phyloP scores from a whole-genome alignment of 1,140 invertebrate genomes.

The Ceratina calcarata region DNA sequence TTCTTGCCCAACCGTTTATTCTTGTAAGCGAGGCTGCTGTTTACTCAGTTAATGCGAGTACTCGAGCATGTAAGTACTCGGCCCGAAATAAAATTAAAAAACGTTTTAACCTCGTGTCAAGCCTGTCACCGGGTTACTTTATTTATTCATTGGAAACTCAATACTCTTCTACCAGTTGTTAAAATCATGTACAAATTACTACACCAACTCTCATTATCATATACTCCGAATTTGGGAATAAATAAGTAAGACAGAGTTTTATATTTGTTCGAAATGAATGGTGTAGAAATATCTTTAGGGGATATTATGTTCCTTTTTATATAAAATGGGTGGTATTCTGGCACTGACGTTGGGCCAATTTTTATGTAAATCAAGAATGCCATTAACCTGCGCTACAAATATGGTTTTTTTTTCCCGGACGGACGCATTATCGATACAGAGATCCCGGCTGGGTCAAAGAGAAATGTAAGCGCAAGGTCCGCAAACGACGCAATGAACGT shows the following conservation, averaged over 20 bases:
- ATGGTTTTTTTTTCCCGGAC: slow-evolving; percentile 1
- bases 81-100: slow-evolving; percentile 24
- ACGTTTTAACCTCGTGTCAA: slow-evolving; percentile 59
- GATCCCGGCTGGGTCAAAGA: neutral
- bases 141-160: slow-evolving; percentile 35
- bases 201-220: slow-evolving; percentile 36
- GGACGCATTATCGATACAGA: slow-evolving; percentile 12
- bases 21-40: slow-evolving; percentile 70
- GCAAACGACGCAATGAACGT: slow-evolving; percentile 48
- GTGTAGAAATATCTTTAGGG: too few relatives aligned
- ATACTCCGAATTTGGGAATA: too few relatives aligned
- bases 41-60: slow-evolving; percentile 76
- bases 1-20: slow-evolving; percentile 65
- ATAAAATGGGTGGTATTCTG: neutral
- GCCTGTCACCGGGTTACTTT: slow-evolving; percentile 62
- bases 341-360: neutral
- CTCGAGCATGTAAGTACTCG: slow-evolving; percentile 60
- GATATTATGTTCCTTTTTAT: neutral
- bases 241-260: too few relatives aligned
- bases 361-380: slow-evolving; percentile 4
- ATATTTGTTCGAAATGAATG: too few relatives aligned
- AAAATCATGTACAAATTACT: slow-evolving; percentile 51
- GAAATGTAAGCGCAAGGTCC: slow-evolving; percentile 16
- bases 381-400: slow-evolving; percentile 2
- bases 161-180: slow-evolving; percentile 46